Base-by-base conservation (phyloP, 1,140 invertebrate species). In the Trypoxylus dichotomus region DNA sequence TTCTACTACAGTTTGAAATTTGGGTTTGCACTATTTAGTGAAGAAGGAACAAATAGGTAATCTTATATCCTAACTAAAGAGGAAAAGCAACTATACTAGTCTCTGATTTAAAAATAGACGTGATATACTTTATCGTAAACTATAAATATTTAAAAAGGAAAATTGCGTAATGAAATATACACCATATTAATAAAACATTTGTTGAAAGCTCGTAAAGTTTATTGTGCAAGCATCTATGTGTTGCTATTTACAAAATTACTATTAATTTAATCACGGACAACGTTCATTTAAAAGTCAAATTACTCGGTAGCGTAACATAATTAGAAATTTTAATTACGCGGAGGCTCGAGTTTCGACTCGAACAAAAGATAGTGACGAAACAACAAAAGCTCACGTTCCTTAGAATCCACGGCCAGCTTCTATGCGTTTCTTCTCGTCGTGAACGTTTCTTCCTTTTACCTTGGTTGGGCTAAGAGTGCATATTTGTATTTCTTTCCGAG, bases 321-420 rank as follows among this genome's bases (percentile, higher is more conserved):
- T 68, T 68, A 68, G 60, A 68, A 68, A 68, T 68, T 68, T 68
- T 68, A 68, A 68, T 68, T 68, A 68, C 60, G 24, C 60, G 32
- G 32, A 68, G 8, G 27, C 25, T 68, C 11, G 24, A 15, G 27
- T 68, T 68, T 68, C 21, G 60, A 3, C 60, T 68, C 21, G 21
- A 68, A 68, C 60, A 68, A 68, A 68, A 68, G 60, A 8, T 7
- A 68, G 27, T 68, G 60, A 68, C 60, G 60, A 68, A 68, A 68
- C 27, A 68, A 24, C 7, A 58, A 58, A 58, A 24, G 60, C 60
- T 24, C 60, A 29, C 60, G 24, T 68, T 29, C 21, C 19, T 68
- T 8, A 68, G 60, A 25, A 68, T 68, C 27, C 24, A 68, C 27
- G 19, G 19, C 21, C 21, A 60, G 21, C 27, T 68, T 11, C 7